Evolutionary conservation across 2,888 invertebrate species (phyloP).

Genomic region (Panopea generosa): DNA sequence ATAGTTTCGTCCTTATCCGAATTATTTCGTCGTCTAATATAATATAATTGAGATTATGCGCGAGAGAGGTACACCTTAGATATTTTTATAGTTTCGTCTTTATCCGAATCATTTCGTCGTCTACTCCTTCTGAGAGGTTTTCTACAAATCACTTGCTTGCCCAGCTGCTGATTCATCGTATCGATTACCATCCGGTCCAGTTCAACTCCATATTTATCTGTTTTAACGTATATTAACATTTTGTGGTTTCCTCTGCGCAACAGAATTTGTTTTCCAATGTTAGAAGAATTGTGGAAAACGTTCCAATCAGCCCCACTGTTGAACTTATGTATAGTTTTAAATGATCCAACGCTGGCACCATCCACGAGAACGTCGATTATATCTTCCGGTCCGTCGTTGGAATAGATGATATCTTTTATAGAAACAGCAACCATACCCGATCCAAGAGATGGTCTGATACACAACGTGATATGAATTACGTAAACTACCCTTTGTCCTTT

Average conservation of each 20-base stretch:
- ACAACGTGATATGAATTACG: constrained; percentile 10
- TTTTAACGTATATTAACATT: constrained; percentile 5
- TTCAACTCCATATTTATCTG: constrained; percentile 26
- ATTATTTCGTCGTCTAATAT: no score
- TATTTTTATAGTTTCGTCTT: no score
- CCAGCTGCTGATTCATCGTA: constrained; percentile 21
- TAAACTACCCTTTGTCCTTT: not conserved
- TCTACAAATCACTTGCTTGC: no score
- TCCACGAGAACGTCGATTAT: constrained; percentile 4
- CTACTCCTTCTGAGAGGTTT: no score
- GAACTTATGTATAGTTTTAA: not conserved
- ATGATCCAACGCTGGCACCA: constrained; percentile 7
- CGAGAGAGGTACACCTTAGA: no score
- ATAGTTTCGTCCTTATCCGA: no score
- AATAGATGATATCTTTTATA: constrained; percentile 19
- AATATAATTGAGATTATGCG: no score
- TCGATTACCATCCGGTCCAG: constrained; percentile 26
- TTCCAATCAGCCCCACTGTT: constrained; percentile 25
- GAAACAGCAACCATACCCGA: not conserved
- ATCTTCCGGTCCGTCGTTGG: constrained; percentile 27
- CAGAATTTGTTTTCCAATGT: not conserved
- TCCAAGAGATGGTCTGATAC: constrained; percentile 1
- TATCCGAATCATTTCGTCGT: no score
- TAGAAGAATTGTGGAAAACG: constrained; percentile 8
- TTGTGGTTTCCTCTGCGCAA: constrained; percentile 9